Evolutionary conservation across 1,140 invertebrate species (phyloP).

Genomic region (Apolygus lucorum): DNA sequence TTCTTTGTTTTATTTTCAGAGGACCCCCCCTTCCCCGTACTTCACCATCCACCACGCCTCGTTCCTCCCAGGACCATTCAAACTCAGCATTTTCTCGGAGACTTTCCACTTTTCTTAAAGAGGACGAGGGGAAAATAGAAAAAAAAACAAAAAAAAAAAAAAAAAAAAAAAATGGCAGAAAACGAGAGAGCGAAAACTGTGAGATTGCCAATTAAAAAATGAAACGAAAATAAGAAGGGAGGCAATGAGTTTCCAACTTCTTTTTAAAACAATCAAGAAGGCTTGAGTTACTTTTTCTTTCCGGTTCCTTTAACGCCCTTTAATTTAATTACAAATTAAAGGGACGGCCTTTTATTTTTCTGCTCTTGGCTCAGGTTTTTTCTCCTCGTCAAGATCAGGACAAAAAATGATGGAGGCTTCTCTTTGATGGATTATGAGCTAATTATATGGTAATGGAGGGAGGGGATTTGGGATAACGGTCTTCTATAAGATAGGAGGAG

Average conservation of each 20-base stretch:
- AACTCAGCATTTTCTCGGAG: no score
- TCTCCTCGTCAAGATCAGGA: neutral
- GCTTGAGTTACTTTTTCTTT: conserved; percentile 10
- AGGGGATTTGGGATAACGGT: no score
- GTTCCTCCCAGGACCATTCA: no score
- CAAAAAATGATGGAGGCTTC: neutral
- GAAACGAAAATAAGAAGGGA: conserved; percentile 17
- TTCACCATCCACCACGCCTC: no score
- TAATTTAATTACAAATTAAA: conserved; percentile 20
- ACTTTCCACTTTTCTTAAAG: neutral
- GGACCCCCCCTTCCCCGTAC: no score
- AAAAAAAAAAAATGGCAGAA: no score
- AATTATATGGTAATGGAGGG: conserved; percentile 4
- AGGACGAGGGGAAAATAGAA: neutral
- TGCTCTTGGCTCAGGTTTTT: neutral
- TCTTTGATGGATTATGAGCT: neutral
- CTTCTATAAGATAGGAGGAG: no score
- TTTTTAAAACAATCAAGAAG: conserved; percentile 19
- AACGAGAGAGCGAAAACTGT: neutral
- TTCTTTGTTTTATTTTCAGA: no score
- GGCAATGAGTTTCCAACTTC: conserved; percentile 20
- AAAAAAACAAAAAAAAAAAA: neutral
- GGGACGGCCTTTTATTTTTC: conserved; percentile 3
- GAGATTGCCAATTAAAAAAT: conserved; percentile 21
- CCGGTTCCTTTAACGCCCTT: conserved; percentile 18